phyloP scores from a whole-genome alignment of 1,140 invertebrate genomes.

The Dreissena polymorpha region DNA sequence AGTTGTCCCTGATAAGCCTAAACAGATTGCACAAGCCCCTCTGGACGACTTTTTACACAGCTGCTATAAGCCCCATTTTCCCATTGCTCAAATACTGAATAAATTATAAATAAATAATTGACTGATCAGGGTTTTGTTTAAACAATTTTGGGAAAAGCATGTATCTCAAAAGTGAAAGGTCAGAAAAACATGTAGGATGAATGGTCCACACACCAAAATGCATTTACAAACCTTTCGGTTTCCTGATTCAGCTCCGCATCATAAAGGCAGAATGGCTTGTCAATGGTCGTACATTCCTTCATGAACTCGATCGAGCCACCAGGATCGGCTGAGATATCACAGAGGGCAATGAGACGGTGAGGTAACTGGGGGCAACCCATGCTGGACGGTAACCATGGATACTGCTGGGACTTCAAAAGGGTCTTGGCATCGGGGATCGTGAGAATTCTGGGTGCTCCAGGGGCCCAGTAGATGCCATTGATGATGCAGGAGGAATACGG shows the following conservation, averaged over 20 bases:
- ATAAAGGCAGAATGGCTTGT: slow-evolving; percentile 99
- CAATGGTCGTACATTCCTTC: slow-evolving; percentile 99
- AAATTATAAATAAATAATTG: too few relatives aligned
- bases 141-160: too few relatives aligned
- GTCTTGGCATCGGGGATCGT: slow-evolving; percentile 99
- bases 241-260: slow-evolving; percentile 99
- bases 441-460: slow-evolving; percentile 95
- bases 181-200: neutral
- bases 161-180: too few relatives aligned
- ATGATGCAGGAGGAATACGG: slow-evolving; percentile 98
- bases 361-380: slow-evolving; percentile 92
- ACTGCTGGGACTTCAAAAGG: slow-evolving; percentile 91
- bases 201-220: neutral
- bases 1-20: too few relatives aligned
- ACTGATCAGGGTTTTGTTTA: too few relatives aligned
- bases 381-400: slow-evolving; percentile 93
- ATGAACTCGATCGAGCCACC: slow-evolving; percentile 99
- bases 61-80: too few relatives aligned
- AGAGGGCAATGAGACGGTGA: slow-evolving; percentile 89
- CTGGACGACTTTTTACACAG: too few relatives aligned
- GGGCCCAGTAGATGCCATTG: slow-evolving; percentile 99
- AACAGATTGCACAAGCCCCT: too few relatives aligned
- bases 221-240: slow-evolving; percentile 87
- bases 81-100: too few relatives aligned
- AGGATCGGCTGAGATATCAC: slow-evolving; percentile 99